Base-by-base conservation (phyloP, 2,888 invertebrate species). In the Hemithea aestivaria region DNA sequence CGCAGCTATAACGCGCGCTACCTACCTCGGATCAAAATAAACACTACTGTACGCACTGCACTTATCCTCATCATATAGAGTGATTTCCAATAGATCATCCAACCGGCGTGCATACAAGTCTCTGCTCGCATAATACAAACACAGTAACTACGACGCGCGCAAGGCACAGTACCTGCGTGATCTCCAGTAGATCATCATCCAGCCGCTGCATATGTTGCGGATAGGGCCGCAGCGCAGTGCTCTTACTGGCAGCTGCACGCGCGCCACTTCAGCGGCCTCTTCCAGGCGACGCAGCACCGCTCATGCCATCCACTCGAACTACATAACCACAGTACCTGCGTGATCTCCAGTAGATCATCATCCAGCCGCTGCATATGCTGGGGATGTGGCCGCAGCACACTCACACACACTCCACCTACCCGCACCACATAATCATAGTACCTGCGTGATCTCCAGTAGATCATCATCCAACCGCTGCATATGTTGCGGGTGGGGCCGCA, bases 241-340 rank as follows among this genome's bases (percentile, higher is more conserved):
- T 20, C 87, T 85, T 48, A 97, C 88, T 2, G 92, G 91, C 54
- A 92, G 91, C 73, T 96, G 96, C 42, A 96, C 93, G 55, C 93
- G 90, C 8, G 95, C 95, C 48, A 98, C 96, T 84, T 98, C 97
- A 66, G 95, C 92, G 78, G 96, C 96, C 78, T 98, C 98, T 78
- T 97, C 96, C 27, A 98, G 81, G 66, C 97, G 95, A 49, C 96
- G 92, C 35, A 97, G 84, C 63, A n/a, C n/a, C n/a, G n/a, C n/a
- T n/a, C n/a, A n/a, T n/a, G n/a, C n/a, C n/a, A n/a, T n/a, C 16
- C 2, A 4, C 16, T 16, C 16, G 16, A 4, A 2, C 2, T 5
- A 4, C 16, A 16, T 5, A 4, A 16, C 5, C n/a, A 21, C 6
- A 20, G 62, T 40, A 94, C 94, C 85, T 94, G 93, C 6, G 96